A percentile compares a stretch with the other conserved stretches of the same genome.
Conservation (phyloP, 1,140 invertebrate genomes). For the Drosophila sproati region DNA sequence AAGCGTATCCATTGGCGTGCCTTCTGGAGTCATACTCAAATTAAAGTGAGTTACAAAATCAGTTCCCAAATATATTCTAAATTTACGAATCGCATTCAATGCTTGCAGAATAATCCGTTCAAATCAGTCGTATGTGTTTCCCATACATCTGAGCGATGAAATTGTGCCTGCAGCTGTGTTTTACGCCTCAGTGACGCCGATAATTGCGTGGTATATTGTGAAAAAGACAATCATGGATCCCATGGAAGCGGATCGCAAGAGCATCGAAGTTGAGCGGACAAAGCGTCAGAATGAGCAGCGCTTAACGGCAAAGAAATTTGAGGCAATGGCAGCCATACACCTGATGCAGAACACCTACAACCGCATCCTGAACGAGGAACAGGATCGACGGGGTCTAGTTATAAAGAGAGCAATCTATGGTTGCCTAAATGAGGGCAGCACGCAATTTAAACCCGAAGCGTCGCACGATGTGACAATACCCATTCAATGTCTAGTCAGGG, state of each 20-base stretch:
- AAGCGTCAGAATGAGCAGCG: slow-evolving; percentile 90
- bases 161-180: slow-evolving; percentile 95
- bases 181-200: slow-evolving; percentile 95
- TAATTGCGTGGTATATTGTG: slow-evolving; percentile 91
- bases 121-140: slow-evolving; percentile 94
- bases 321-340: slow-evolving; percentile 93
- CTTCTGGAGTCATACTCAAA: slow-evolving; percentile 94
- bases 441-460: slow-evolving; percentile 77
- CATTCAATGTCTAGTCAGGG: slow-evolving; percentile 96
- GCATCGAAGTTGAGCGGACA: slow-evolving; percentile 90
- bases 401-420: slow-evolving; percentile 95
- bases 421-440: slow-evolving; percentile 85
- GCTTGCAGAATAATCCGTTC: slow-evolving; percentile 90
- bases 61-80: not conserved
- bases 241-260: slow-evolving; percentile 90
- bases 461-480: slow-evolving; percentile 97
- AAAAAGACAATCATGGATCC: slow-evolving; percentile 96
- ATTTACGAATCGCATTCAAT: not conserved
- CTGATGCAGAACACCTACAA: slow-evolving; percentile 94
- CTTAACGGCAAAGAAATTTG: slow-evolving; percentile 91
- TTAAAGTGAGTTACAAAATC: slow-evolving; percentile 89
- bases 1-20: slow-evolving; percentile 92
- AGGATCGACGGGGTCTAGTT: slow-evolving; percentile 91
- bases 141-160: slow-evolving; percentile 96
- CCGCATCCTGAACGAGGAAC: slow-evolving; percentile 91